Evolutionary conservation across 2,797 vertebrate species (phyloP), one percentile per base, ranked within the genome.

Genomic region (Ataeniobius toweri): DNA sequence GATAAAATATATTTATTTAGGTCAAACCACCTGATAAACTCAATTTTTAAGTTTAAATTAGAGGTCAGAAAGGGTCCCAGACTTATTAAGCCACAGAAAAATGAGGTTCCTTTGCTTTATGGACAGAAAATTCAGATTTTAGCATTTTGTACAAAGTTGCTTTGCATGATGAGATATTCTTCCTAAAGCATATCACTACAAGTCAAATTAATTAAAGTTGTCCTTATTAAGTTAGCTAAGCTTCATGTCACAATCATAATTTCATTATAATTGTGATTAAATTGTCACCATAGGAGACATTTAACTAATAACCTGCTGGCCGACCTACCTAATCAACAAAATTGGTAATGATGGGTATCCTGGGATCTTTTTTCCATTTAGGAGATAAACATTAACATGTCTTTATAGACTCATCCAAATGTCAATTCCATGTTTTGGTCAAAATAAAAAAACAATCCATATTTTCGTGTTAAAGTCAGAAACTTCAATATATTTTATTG

Each of bases 171-270:
- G 6, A 22, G 16, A 22, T 55, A 20, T 24, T 68, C 39, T 44
- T 68, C 9, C 20, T 41, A 44, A 24, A 68, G 5, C 9, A 8
- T 6, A 12, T n/a, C 39, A n/a, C 39, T 24, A 36, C 7, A 24
- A 68, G 65, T 14, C 22, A 41, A 68, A 68, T 68, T 41, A 6
- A 44, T 44, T 44, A 44, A 41, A 41, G 39, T 68, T 44, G 22
- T 24, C 65, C 39, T 44, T 22, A 69, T 46, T 69, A 69, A 69
- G 44, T 69, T 24, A 69, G 67, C 24, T 48, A 69, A 26, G 67
- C 41, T 48, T 69, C 12, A n/a, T 48, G 13, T 69, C 24, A 26
- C 24, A 69, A 69, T 8, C 44, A 69, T 12, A 69, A 69, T 44
- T 46, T 46, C 13, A 46, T 69, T 41, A 46, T 46, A 6, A 69